Base-by-base conservation (phyloP, 2,113 vertebrate genomes). In the Dicentrarchus labrax region DNA sequence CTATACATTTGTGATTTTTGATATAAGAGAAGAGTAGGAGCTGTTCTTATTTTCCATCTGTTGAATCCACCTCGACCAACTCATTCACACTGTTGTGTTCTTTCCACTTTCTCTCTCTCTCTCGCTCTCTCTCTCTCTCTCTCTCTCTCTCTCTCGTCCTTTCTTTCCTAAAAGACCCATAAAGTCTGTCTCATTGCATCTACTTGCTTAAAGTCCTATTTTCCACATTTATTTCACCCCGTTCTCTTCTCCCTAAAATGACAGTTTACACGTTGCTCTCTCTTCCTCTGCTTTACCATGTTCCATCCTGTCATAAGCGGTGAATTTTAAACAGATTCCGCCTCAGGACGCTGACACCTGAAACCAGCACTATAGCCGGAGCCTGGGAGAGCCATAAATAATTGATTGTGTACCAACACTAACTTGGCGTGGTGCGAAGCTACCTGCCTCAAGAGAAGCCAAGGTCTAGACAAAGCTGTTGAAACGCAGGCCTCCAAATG, bases 281-380 rank as follows among this genome's bases (percentile, higher is more conserved):
- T 30, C 30, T 30, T 3, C 30, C 30, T 45, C 36, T 51, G 21
- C 22, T 38, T 70, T 7, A 38, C 57, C 24, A 24, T 15, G 6
- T 30, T 16, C 65, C 19, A 4, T 75, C 64, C 47, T 54, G 71
- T 86, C 65, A 93, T 77, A 88, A 91, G 74, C 24, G 22, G 41
- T 78, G 60, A 84, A 91, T 82, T 91, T 91, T 68, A 88, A 88
- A 87, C 70, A 88, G 90, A 86, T 85, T 80, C 72, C 38, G 82
- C 77, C 43, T 90, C 60, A 70, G 90, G 84, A 84, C 85, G 82
- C 66, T 54, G 95, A 94, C 89, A 96, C 92, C 92, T 93, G 95
- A 96, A 87, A 95, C 94, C 38, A 39, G 69, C 67, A 72, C 82
- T 79, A 77, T 41, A 91, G 89, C 86, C 48, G 9, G 69, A 91